Evolutionary conservation across 2,113 vertebrate species (phyloP).

Genomic region (Oreochromis aureus): DNA sequence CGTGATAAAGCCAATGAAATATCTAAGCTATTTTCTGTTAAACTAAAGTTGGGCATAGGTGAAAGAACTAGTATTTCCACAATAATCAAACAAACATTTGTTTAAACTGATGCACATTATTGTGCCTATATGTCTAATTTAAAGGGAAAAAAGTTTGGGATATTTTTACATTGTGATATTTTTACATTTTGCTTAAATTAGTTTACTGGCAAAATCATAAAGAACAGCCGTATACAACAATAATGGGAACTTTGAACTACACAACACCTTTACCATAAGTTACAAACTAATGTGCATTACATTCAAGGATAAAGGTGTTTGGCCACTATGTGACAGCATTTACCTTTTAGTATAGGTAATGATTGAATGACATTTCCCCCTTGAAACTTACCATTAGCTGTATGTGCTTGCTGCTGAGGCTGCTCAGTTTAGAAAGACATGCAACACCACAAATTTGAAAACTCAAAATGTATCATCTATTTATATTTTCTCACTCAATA

Average conservation of each 20-base stretch:
- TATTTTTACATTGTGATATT: background rate
- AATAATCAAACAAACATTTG: background rate
- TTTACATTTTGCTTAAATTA: background rate
- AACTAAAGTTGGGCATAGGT: background rate
- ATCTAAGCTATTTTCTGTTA: background rate
- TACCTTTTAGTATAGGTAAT: background rate
- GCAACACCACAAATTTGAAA: background rate
- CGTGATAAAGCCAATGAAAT: background rate
- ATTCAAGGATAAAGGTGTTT: background rate
- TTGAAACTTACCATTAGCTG: background rate
- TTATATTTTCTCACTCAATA: background rate
- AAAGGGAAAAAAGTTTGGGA: background rate
- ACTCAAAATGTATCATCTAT: background rate
- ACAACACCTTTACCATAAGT: background rate
- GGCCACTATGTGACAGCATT: background rate
- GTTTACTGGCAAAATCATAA: background rate
- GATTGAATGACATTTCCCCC: background rate
- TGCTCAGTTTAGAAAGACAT: background rate
- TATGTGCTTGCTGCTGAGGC: background rate
- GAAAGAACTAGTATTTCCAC: background rate
- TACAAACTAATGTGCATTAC: background rate
- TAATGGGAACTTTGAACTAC: background rate
- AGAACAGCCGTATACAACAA: background rate
- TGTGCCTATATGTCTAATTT: background rate
- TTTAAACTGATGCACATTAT: background rate